A percentile compares a stretch with the other conserved stretches of the same genome.
Conservation (phyloP, 2,888 invertebrate species). For the Polydesmus complanatus region DNA sequence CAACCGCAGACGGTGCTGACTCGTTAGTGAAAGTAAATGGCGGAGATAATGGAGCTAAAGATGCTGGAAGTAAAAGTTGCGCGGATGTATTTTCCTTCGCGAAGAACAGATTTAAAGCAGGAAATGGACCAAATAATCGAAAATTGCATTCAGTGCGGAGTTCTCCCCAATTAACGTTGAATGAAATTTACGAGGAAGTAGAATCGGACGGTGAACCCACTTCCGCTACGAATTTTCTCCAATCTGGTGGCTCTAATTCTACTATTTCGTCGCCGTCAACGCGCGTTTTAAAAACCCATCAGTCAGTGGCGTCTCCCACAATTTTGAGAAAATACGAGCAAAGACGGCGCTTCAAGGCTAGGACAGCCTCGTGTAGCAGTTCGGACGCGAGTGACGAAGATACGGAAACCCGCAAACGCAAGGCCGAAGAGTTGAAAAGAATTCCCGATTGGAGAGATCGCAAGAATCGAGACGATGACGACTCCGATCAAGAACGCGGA, state of each 20-base stretch:
- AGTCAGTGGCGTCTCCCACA: constrained; percentile 29
- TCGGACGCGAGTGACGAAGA: constrained; percentile 77
- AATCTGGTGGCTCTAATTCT: constrained; percentile 25
- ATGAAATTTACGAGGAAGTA: constrained; percentile 55
- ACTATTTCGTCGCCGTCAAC: constrained; percentile 22
- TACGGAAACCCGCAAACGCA: constrained; percentile 52
- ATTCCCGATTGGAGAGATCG: constrained; percentile 26
- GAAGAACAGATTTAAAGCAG: constrained; percentile 41
- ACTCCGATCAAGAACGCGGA: constrained; percentile 1
- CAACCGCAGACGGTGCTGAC: background rate
- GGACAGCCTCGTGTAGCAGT: constrained; percentile 81
- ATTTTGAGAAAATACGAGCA: constrained; percentile 32
- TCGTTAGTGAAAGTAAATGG: background rate
- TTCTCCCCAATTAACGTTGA: constrained; percentile 41
- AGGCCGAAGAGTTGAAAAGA: constrained; percentile 50
- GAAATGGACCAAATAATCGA: constrained; percentile 43
- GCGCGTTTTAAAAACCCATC: constrained; percentile 19
- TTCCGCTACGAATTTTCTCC: constrained; percentile 7
- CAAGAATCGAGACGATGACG: constrained; percentile 4
- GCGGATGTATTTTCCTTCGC: constrained; percentile 14
- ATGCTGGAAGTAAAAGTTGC: background rate
- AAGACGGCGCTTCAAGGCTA: constrained; percentile 50
- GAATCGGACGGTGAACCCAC: constrained; percentile 34
- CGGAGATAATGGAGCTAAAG: background rate
- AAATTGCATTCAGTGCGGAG: constrained; percentile 35